phyloP scores from a whole-genome alignment of 2,888 invertebrate species.

The Clostera curtula region DNA sequence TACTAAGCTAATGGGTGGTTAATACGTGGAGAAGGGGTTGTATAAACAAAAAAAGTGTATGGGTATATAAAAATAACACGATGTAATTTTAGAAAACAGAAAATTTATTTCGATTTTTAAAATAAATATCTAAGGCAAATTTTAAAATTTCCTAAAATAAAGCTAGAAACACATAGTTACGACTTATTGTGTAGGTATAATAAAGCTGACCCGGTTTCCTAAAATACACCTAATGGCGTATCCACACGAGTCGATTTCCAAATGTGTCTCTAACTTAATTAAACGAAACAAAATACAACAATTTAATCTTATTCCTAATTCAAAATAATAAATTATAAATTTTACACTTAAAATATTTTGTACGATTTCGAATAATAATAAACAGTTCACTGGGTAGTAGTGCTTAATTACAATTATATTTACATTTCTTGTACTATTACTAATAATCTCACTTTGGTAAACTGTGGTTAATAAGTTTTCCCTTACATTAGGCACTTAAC shows the following conservation, averaged over 20 bases:
- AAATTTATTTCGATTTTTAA: slow-evolving; percentile 55
- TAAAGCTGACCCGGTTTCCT: no score
- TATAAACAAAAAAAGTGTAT: no score
- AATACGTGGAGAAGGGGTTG: no score
- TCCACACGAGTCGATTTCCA: no score
- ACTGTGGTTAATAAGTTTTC: slow-evolving; percentile 71
- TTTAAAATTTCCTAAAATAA: slow-evolving; percentile 53
- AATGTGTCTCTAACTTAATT: slow-evolving; percentile 23
- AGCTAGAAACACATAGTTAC: no score
- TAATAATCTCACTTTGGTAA: slow-evolving; percentile 77
- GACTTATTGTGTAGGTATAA: no score
- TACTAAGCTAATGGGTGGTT: no score
- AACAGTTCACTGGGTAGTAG: slow-evolving; percentile 21
- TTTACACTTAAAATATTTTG: slow-evolving; percentile 59
- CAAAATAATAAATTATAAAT: slow-evolving; percentile 61
- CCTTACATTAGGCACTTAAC: no score
- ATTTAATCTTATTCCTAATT: slow-evolving; percentile 38
- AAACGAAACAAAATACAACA: slow-evolving; percentile 72
- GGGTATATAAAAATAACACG: slow-evolving; percentile 16
- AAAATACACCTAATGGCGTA: no score
- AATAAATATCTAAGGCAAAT: slow-evolving; percentile 72
- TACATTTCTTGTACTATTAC: slow-evolving; percentile 46
- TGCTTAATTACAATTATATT: slow-evolving; percentile 26
- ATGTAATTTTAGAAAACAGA: slow-evolving; percentile 61
- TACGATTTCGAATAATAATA: slow-evolving; percentile 45